Base-by-base conservation (phyloP, 1,140 invertebrate genomes). In the Odontomachus brunneus region DNA sequence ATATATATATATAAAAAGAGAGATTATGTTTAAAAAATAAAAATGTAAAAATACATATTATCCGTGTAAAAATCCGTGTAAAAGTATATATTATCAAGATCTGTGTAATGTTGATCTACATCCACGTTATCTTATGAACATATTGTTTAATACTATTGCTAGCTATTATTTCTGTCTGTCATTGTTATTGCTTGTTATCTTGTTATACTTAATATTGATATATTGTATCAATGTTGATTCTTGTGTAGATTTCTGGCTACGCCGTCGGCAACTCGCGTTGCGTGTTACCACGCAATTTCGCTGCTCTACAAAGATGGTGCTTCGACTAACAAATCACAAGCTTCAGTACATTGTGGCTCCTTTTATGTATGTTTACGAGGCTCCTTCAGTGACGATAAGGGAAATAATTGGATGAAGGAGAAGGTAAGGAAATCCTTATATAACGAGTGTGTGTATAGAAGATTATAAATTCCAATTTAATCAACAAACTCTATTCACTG, bases 271-370 rank as follows among this genome's bases (percentile, higher is more conserved):
- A 14, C 12, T 78, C 19, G 29, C 15, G 38, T 67, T 26, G 62
- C 74, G 26, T 55, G 49, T 22, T 11, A 4, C n/a, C 17, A 17
- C 19, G 29, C 62, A 38, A 3, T 78, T 78, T 66, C 14, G 19
- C 65, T 67, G 29, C 49, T 55, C 22, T 67, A 78, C 29, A 9
- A 67, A 67, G 48, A 51, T 78, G 22, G 48, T 44, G 15, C 15
- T 67, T 67, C 29, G 49, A 67, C 49, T 19, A 55, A 90, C 89
- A 91, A 92, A 91, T 91, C 89, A 90, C 89, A 84, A 87, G 83
- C 74, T 89, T 90, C 84, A 44, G 59, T 82, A 81, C 76, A 90
- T 87, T 80, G 53, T 60, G 84, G 65, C 67, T 84, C 19, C 84
- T 78, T 82, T 82, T 87, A 86, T 84, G 65, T 80, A 82, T 89